These are phyloP conservation scores for Marmota monax DNA, from an alignment of 2,113 vertebrate genomes.

Conservation along the genomic window DNA sequence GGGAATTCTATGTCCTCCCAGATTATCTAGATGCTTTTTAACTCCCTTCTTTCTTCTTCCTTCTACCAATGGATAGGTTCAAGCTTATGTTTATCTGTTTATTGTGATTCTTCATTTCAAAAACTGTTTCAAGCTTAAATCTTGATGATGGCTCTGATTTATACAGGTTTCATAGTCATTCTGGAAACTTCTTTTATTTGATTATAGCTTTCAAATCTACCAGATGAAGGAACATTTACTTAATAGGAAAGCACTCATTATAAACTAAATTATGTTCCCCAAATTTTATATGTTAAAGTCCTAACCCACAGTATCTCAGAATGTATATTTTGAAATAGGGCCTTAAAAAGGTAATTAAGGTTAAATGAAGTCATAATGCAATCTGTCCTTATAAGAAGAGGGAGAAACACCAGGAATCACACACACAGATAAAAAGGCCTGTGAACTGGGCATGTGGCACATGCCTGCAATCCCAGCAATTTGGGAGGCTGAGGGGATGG, in stretches of 20 bases:
- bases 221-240: slow-evolving; percentile 1
- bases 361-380: slow-evolving; percentile 13
- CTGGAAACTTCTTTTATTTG: background rate
- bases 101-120: slow-evolving; percentile 39
- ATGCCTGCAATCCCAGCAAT: too few relatives aligned
- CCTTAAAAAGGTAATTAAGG: background rate
- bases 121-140: slow-evolving; percentile 17
- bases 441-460: background rate
- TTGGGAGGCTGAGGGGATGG: too few relatives aligned
- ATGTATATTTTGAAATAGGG: background rate
- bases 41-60: background rate
- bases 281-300: background rate
- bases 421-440: slow-evolving; percentile 7
- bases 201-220: background rate
- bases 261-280: background rate
- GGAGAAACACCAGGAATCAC: background rate
- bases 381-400: background rate
- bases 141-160: background rate
- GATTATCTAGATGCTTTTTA: background rate
- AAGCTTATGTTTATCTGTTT: background rate
- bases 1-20: background rate
- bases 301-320: background rate
- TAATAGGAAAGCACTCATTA: background rate
- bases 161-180: slow-evolving; percentile 8
- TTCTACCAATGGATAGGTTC: background rate